Conservation (phyloP, 2,888 invertebrate genomes). For the Thymelicus acteon region DNA sequence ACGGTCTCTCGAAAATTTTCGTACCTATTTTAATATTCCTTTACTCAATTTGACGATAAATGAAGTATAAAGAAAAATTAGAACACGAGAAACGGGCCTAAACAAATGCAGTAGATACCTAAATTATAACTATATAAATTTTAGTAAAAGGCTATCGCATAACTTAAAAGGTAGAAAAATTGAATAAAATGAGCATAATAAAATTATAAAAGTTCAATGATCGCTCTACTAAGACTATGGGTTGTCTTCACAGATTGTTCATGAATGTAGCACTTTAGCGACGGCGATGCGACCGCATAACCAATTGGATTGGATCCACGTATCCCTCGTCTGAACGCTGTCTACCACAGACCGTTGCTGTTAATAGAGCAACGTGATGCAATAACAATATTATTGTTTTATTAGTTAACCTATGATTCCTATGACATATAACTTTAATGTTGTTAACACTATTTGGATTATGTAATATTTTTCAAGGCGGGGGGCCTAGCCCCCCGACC, state of each 20-base stretch:
- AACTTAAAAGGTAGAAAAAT: no score
- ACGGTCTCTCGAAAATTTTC: not conserved
- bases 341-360: conserved; percentile 14
- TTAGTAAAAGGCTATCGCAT: no score
- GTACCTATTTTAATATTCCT: not conserved
- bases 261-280: conserved; percentile 6
- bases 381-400: not conserved
- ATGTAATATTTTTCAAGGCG: no score
- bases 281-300: conserved; percentile 9
- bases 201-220: not conserved
- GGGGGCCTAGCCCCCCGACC: no score
- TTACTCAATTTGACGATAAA: not conserved
- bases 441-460: no score
- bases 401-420: not conserved
- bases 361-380: not conserved
- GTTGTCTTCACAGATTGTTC: conserved; percentile 1
- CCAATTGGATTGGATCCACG: conserved; percentile 9
- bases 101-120: no score
- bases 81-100: no score
- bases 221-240: not conserved
- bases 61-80: no score
- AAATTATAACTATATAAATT: no score
- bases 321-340: not conserved
- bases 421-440: no score
- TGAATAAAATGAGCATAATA: not conserved